Base-by-base conservation (phyloP, 1,140 invertebrate species). In the Aphelenchoides besseyi region DNA sequence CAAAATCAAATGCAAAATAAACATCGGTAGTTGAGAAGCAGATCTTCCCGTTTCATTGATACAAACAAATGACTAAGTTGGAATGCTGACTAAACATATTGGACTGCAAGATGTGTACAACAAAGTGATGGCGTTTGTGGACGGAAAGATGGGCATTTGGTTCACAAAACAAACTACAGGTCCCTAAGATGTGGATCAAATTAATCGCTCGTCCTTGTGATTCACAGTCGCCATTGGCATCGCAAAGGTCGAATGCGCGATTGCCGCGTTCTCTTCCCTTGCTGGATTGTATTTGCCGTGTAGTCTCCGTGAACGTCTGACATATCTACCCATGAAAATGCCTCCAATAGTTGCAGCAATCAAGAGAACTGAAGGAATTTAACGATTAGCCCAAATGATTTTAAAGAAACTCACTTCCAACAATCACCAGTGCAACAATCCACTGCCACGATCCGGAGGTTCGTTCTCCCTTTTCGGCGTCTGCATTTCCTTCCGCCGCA, bases 241-340 rank as follows among this genome's bases (percentile, higher is more conserved):
- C 28, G 71, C 66, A 53, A 74, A 80, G 41, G 70, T 69, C n/a
- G n/a, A n/a, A 23, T 48, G 61, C 26, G 77, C 48, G 2, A 73
- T 71, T 2, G 79, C 30, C 23, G 68, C 70, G 59, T 77, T 67
- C 64, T 79, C 78, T 37, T 76, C 76, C 23, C 73, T 69, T 3
- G 78, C 78, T 37, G 78, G 78, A 66, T 79, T 79, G 75, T 79
- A 79, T 37, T 79, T 79, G 48, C 78, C 78, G 57, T 79, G 78
- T 9, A 79, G 68, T 63, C 78, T 73, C 9, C 78, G 72, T 9
- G 62, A 69, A 35, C 79, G 66, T 35, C 76, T 61, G 18, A 79
- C 70, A 64, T 80, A 79, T 12, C 78, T 71, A 2, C 73, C 68
- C 32, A 78, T 67, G 63, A 80, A 78, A 28, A 80, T 30, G 32